Conservation (phyloP, 2,113 vertebrate species). For the Tragulus kanchil region DNA sequence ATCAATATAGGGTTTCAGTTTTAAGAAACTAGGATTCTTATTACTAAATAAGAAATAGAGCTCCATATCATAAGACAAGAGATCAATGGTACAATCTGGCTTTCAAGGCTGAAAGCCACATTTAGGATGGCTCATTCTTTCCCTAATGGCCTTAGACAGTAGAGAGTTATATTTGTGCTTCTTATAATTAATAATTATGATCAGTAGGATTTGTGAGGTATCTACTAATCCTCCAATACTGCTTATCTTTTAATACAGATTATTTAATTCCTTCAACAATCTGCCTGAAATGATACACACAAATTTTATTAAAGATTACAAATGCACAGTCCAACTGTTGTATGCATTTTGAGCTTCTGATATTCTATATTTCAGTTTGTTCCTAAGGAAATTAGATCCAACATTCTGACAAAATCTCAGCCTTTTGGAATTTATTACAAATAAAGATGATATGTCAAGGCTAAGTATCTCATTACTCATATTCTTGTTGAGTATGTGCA, state of each 20-base stretch:
- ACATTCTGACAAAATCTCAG: not conserved
- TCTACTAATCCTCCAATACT: not conserved
- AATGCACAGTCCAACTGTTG: not conserved
- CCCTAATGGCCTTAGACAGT: not conserved
- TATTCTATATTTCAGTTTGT: not conserved
- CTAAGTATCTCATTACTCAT: not conserved
- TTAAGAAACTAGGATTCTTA: not conserved
- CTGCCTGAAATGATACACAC: not conserved
- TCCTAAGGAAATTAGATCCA: conserved; percentile 40
- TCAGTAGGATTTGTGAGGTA: not conserved
- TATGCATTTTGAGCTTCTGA: not conserved
- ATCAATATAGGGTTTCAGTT: not conserved
- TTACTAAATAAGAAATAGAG: conserved; percentile 18
- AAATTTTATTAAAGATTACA: not conserved
- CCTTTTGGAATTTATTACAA: not conserved
- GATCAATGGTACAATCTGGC: not conserved
- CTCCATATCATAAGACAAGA: not conserved
- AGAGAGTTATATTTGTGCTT: not conserved
- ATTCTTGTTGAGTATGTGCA: not conserved
- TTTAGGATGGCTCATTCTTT: not conserved
- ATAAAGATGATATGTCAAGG: not conserved
- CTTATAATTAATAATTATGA: not conserved
- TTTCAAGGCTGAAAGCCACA: not conserved
- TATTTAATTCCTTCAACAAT: not conserved
- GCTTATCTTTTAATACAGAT: not conserved